Base-by-base conservation (phyloP, 2,888 invertebrate genomes). In the Synergus itoensis region DNA sequence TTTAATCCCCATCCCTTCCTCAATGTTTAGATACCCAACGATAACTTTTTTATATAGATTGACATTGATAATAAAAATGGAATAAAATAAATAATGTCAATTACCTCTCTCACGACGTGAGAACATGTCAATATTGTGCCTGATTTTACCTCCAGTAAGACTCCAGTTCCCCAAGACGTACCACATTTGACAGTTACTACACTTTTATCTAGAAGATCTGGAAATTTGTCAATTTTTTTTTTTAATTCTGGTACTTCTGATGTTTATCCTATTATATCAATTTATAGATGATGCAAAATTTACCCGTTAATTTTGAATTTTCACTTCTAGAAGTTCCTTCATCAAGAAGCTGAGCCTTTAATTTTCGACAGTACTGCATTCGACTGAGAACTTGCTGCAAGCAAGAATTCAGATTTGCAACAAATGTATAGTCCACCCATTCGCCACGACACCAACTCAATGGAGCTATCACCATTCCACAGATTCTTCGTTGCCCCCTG, bases 391-490 rank as follows among this genome's bases (percentile, higher is more conserved):
- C 87, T 92, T 93, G 84, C 91, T 92, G 4, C 91, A 90, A 81
- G 92, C 93, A 93, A 1, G 94, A 92, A 64, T 90, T 89, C 40
- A 95, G 91, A 82, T 94, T 94, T 43, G 94, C 94, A 65, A 93
- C 93, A 82, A 95, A 92, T 14, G 95, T 94, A 82, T 94, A 93
- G 77, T 95, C 94, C 81, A 94, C 94, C 94, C 94, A 94, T 91
- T 95, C 95, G 9, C 94, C 94, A 45, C 94, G 93, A 92, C 94
- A 95, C 94, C 94, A 94, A 79, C 94, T 94, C 85, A 94, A 93
- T 84, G 94, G 93, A 86, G 94, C 94, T 64, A 95, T 93, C 84
- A 95, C 94, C 83, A 93, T 91, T 63, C 94, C 95, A 79, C 89
- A 88, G 77, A 91, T 82, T 64, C 77, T 81, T 83, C 86, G 84